Conservation (phyloP, 2,797 vertebrate genomes). For the Potorous gilbertii region DNA sequence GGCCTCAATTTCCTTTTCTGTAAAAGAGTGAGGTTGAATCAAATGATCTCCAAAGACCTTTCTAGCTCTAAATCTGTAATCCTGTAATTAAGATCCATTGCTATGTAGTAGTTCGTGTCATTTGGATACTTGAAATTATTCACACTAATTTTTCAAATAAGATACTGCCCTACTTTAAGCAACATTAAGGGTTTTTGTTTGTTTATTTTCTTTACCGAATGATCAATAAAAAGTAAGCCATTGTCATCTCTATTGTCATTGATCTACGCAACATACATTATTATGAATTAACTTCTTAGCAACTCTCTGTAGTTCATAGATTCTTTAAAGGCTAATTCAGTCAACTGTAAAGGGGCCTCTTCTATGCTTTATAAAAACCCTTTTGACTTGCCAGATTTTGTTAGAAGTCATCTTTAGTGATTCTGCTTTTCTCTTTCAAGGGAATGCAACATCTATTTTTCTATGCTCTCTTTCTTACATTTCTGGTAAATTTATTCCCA, state of each 20-base stretch:
- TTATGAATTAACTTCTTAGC: constrained; percentile 40
- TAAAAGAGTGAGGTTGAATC: neutral
- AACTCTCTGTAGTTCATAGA: constrained; percentile 46
- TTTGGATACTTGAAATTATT: constrained; percentile 29
- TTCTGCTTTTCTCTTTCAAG: constrained; percentile 28
- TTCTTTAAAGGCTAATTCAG: constrained; percentile 41
- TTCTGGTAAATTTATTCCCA: constrained; percentile 2
- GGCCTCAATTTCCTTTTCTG: neutral
- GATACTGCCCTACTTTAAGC: neutral
- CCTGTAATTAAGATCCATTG: neutral
- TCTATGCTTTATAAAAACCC: constrained; percentile 4
- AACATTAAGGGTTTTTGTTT: constrained; percentile 35
- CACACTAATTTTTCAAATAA: constrained; percentile 24
- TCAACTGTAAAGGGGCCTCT: constrained; percentile 19
- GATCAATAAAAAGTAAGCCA: constrained; percentile 38
- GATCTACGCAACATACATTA: neutral
- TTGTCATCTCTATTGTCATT: constrained; percentile 36
- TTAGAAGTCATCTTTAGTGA: constrained; percentile 26
- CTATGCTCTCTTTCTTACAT: neutral
- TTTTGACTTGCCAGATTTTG: neutral
- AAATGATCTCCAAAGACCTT: neutral
- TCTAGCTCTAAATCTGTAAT: neutral
- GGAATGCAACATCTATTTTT: neutral
- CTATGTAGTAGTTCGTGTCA: constrained; percentile 36
- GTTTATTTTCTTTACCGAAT: constrained; percentile 36